phyloP scores from a whole-genome alignment of 1,140 invertebrate species.

The Apis laboriosa region DNA sequence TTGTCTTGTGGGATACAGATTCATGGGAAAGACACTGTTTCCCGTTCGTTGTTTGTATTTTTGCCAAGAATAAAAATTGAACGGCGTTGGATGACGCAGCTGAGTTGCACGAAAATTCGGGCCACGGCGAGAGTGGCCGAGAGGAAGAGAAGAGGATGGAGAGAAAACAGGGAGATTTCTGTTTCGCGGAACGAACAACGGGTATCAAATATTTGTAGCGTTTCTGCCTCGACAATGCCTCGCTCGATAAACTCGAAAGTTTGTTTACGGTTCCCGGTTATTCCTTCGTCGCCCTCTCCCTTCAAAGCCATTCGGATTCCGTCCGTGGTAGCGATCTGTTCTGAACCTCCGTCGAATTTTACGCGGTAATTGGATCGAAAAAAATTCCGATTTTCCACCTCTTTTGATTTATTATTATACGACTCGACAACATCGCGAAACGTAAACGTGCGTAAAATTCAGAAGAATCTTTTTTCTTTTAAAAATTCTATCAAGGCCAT shows the following conservation, averaged over 20 bases:
- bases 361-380: conserved; percentile 24
- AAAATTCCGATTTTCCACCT: conserved; percentile 13
- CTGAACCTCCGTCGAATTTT: conserved; percentile 29
- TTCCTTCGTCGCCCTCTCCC: conserved; percentile 63
- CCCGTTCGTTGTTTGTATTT: conserved; percentile 27
- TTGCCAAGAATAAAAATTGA: conserved; percentile 40
- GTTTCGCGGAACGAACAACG: conserved; percentile 62
- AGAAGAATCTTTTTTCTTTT: no score
- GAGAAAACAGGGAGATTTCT: conserved; percentile 40
- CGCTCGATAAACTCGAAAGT: conserved; percentile 75
- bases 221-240: conserved; percentile 68
- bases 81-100: conserved; percentile 32
- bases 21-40: background rate
- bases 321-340: conserved; percentile 33
- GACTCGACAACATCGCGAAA: no score
- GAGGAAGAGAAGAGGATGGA: conserved; percentile 52
- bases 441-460: no score
- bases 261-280: conserved; percentile 74
- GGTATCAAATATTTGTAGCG: conserved; percentile 77
- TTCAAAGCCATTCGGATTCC: conserved; percentile 41
- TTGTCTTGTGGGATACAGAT: background rate
- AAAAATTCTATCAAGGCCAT: no score
- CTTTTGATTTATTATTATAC: no score
- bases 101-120: conserved; percentile 24
- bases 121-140: conserved; percentile 42